Conservation (phyloP, 2,113 vertebrate species). For the Sebastes schlegelii region DNA sequence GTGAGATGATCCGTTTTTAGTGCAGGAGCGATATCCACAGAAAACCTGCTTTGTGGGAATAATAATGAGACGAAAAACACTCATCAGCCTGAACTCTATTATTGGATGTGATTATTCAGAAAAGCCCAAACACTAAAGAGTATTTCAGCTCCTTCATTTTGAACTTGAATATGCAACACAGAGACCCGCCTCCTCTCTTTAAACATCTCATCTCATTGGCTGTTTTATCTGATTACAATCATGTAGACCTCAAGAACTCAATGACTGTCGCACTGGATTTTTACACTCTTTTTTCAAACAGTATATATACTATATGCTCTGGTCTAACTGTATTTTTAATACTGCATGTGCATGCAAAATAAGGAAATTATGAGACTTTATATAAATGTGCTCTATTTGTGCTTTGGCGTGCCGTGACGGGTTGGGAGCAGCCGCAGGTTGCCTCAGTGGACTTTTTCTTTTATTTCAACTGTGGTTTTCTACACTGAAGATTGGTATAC, state of each 20-base stretch:
- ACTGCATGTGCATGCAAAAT: conserved; percentile 86
- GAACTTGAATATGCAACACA: conserved; percentile 71
- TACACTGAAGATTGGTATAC: background rate
- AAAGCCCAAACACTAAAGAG: conserved; percentile 11
- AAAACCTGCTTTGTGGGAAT: conserved; percentile 34
- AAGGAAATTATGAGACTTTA: conserved; percentile 68
- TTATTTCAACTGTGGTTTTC: background rate
- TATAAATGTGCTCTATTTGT: conserved; percentile 77
- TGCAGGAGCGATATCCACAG: conserved; percentile 40
- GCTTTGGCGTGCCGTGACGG: conserved; percentile 57
- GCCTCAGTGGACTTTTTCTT: background rate
- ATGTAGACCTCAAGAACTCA: conserved; percentile 85
- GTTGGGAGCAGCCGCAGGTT: conserved; percentile 63
- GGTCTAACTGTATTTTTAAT: conserved; percentile 82
- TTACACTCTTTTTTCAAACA: conserved; percentile 79
- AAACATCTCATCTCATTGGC: conserved; percentile 77
- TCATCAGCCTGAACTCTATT: conserved; percentile 25
- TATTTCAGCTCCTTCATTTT: conserved; percentile 49
- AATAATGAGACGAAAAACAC: conserved; percentile 17
- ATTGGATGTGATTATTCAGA: conserved; percentile 35
- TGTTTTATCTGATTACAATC: conserved; percentile 75
- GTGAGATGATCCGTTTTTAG: conserved; percentile 77
- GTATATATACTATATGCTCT: conserved; percentile 67
- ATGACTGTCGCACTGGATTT: conserved; percentile 84
- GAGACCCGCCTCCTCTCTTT: conserved; percentile 50